Conservation (phyloP, 1,140 invertebrate species). For the Cotesia vestalis region DNA sequence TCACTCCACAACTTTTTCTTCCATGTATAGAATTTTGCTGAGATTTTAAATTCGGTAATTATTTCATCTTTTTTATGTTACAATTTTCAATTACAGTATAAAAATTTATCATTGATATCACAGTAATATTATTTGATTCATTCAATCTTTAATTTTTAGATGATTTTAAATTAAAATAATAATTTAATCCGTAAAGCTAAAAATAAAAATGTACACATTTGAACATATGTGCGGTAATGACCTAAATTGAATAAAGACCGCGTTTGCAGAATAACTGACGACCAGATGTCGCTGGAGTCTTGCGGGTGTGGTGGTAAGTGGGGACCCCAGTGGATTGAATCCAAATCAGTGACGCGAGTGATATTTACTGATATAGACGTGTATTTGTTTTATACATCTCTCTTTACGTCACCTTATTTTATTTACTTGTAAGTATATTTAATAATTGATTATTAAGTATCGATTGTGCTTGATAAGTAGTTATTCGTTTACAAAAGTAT, state of each 20-base stretch:
- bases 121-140: no score
- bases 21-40: slow-evolving; percentile 30
- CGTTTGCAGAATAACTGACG: background rate
- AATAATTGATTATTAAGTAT: background rate
- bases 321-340: background rate
- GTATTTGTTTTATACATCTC: background rate
- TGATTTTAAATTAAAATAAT: no score
- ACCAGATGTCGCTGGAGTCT: slow-evolving; percentile 19
- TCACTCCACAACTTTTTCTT: slow-evolving; percentile 16
- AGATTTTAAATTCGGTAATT: background rate
- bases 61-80: background rate
- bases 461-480: no score
- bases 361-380: slow-evolving; percentile 45
- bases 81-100: background rate
- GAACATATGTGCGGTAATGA: slow-evolving; percentile 3
- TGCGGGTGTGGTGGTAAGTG: slow-evolving; percentile 44
- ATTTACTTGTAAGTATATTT: background rate
- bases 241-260: slow-evolving; percentile 23
- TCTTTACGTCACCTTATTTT: no score
- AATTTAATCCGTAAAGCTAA: no score
- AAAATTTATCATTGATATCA: no score
- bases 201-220: no score
- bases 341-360: slow-evolving; percentile 46
- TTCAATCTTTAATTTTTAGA: no score
- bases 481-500: no score